A percentile compares a stretch with the other conserved stretches of the same genome.
Evolutionary conservation across 92 coral and sea anemone genomes (phyloP).

Genomic region (Siderastrea radians): DNA sequence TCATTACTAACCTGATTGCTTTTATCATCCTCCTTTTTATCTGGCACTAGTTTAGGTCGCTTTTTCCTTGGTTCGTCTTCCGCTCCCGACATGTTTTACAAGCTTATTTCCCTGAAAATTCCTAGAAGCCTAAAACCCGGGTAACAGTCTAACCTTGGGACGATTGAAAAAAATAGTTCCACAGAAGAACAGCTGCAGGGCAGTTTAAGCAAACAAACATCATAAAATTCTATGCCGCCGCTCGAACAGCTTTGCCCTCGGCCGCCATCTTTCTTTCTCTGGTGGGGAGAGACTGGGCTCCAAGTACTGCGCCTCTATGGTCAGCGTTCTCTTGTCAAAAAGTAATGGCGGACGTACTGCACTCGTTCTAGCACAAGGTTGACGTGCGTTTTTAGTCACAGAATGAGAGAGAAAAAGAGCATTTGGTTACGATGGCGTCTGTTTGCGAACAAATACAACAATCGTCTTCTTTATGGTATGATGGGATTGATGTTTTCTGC

Average conservation of each 20-base stretch:
- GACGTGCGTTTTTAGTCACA: not conserved
- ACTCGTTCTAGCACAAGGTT: not conserved
- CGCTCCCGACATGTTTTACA: slow-evolving; percentile 20
- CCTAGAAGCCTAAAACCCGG: no score
- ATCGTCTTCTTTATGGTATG: slow-evolving; percentile 56
- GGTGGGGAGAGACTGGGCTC: not conserved
- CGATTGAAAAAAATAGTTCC: no score
- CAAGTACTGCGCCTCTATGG: not conserved
- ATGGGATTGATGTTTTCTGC: slow-evolving; percentile 63
- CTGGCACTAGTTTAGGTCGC: slow-evolving; percentile 2
- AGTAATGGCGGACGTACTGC: slow-evolving; percentile 25
- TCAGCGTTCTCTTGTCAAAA: slow-evolving; percentile 20
- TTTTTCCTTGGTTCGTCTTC: slow-evolving; percentile 21
- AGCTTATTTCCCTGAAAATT: not conserved
- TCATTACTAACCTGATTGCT: slow-evolving; percentile 16
- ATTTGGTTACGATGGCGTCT: slow-evolving; percentile 65
- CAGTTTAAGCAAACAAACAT: no score
- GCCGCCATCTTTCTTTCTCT: not conserved
- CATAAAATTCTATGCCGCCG: no score
- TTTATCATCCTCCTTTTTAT: not conserved
- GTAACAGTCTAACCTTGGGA: no score
- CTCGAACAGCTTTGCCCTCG: not conserved
- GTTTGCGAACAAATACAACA: slow-evolving; percentile 59
- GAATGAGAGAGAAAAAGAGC: slow-evolving; percentile 31
- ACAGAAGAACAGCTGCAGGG: no score